Conservation (phyloP, 2,113 vertebrate species). For the Rhodinocichla rosea region DNA sequence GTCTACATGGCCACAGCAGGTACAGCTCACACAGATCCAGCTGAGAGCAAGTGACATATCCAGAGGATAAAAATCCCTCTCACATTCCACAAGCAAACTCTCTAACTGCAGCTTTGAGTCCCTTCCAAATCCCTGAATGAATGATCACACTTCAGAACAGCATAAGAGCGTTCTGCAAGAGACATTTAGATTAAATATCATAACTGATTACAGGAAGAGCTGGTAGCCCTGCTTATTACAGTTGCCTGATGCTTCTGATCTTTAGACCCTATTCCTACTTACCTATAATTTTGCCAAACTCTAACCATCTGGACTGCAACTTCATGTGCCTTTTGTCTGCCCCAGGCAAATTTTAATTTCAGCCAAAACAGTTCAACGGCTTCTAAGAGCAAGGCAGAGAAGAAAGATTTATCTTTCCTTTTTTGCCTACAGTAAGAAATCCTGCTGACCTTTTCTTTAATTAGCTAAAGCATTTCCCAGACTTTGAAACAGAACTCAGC, state of each 20-base stretch:
- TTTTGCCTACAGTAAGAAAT: constrained; percentile 10
- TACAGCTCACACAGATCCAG: neutral
- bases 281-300: constrained; percentile 9
- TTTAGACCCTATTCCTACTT: neutral
- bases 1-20: neutral
- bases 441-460: constrained; percentile 49
- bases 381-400: constrained; percentile 1
- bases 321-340: neutral
- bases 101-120: neutral
- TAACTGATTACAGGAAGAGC: neutral
- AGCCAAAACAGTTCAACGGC: neutral
- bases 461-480: constrained; percentile 4
- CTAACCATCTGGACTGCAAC: constrained; percentile 5
- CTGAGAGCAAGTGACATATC: neutral
- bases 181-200: neutral
- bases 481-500: neutral
- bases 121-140: neutral
- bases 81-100: neutral
- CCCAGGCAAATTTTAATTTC: constrained; percentile 16
- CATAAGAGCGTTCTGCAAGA: neutral
- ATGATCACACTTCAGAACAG: neutral
- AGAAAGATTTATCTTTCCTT: neutral
- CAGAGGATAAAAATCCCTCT: neutral
- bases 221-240: neutral
- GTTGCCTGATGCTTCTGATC: neutral